Evolutionary conservation across 2,113 vertebrate species (phyloP).

Genomic region (Rhodinocichla rosea): DNA sequence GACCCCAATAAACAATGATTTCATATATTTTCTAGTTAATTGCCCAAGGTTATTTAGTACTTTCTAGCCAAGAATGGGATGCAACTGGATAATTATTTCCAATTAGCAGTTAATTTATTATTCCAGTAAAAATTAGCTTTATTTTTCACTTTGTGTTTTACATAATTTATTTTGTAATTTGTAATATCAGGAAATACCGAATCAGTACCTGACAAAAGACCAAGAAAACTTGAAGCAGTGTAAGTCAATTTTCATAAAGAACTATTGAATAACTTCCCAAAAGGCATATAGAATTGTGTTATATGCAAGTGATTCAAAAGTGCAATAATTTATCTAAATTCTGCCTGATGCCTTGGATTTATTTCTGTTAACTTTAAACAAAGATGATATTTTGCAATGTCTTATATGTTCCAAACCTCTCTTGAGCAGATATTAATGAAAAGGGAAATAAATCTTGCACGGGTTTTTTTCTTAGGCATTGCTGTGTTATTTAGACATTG

Average conservation of each 20-base stretch:
- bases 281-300: background rate
- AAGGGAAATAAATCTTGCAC: background rate
- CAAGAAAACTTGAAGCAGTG: background rate
- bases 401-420: background rate
- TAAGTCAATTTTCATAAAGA: background rate
- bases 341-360: background rate
- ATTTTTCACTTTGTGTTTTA: background rate
- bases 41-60: background rate
- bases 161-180: background rate
- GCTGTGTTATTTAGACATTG: background rate
- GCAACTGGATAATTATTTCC: background rate
- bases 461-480: background rate
- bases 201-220: background rate
- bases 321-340: background rate
- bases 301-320: background rate
- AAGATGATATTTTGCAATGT: background rate
- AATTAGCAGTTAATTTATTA: background rate
- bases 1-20: background rate
- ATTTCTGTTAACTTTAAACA: background rate
- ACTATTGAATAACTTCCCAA: background rate
- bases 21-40: background rate
- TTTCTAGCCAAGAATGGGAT: background rate
- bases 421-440: background rate
- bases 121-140: background rate
- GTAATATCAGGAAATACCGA: background rate